Evolutionary conservation across 2,113 vertebrate species (phyloP).

Genomic region (Oceanites oceanicus): DNA sequence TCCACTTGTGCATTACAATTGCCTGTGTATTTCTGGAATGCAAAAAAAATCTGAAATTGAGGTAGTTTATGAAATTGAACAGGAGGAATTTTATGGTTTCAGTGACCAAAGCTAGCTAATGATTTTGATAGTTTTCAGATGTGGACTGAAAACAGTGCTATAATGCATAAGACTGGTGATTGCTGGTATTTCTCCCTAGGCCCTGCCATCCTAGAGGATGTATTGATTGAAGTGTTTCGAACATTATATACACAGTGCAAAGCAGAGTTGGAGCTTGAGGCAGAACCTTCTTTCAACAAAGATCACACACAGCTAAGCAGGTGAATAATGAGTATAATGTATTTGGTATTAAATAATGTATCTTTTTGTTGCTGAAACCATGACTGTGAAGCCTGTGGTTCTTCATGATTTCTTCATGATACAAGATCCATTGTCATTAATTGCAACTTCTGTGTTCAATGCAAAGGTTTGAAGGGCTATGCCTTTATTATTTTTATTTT

Average conservation of each 20-base stretch:
- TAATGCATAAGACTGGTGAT: not conserved
- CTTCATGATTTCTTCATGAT: not conserved
- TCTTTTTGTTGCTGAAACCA: not conserved
- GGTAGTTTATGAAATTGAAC: not conserved
- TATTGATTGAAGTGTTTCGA: conserved; percentile 95
- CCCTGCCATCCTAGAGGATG: conserved; percentile 95
- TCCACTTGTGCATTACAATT: not conserved
- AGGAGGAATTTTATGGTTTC: not conserved
- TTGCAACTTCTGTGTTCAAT: not conserved
- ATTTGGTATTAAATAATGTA: not conserved
- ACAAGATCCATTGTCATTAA: not conserved
- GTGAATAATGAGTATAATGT: conserved; percentile 58
- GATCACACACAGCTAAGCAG: conserved; percentile 97
- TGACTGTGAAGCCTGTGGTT: not conserved
- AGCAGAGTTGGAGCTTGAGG: conserved; percentile 91
- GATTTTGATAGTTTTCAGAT: not conserved
- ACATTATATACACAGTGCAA: conserved; percentile 93
- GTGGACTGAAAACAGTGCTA: not conserved
- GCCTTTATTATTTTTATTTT: not conserved
- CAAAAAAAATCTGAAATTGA: not conserved
- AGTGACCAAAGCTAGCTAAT: not conserved
- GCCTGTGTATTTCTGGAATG: not conserved
- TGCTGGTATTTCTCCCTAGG: conserved; percentile 74
- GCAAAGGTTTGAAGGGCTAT: not conserved
- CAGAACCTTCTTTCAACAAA: conserved; percentile 91